A percentile compares a stretch with the other conserved stretches of the same genome.
Conservation (phyloP, 2,888 invertebrate species). For the Pemphredon lugubris region DNA sequence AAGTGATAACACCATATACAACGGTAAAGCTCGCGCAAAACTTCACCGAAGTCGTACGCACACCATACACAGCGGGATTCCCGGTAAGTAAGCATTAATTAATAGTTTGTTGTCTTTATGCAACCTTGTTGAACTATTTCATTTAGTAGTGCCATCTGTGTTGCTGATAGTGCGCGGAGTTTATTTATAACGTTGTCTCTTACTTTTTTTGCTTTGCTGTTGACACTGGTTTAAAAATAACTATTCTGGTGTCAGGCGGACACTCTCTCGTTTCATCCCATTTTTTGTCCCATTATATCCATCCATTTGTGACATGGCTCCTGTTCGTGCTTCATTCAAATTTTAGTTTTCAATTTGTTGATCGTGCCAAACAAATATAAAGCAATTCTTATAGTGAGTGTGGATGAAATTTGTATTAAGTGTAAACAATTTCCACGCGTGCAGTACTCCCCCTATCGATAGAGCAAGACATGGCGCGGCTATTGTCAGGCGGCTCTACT, state of each 20-base stretch:
- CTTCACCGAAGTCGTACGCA: slow-evolving; percentile 71
- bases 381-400: slow-evolving; percentile 43
- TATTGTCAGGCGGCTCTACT: slow-evolving; percentile 68
- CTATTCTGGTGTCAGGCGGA: slow-evolving; percentile 53
- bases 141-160: slow-evolving; percentile 60
- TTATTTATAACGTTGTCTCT: slow-evolving; percentile 70
- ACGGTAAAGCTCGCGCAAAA: slow-evolving; percentile 74
- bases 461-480: slow-evolving; percentile 79
- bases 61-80: slow-evolving; percentile 72
- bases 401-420: slow-evolving; percentile 62
- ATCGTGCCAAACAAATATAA: slow-evolving; percentile 11
- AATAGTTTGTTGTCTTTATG: not conserved
- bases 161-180: slow-evolving; percentile 59
- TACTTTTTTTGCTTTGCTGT: slow-evolving; percentile 68
- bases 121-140: slow-evolving; percentile 13
- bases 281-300: slow-evolving; percentile 20
- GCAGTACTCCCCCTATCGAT: slow-evolving; percentile 79
- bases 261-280: slow-evolving; percentile 51
- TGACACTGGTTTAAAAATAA: slow-evolving; percentile 73
- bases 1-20: slow-evolving; percentile 80
- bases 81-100: slow-evolving; percentile 68
- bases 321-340: slow-evolving; percentile 43
- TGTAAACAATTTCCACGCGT: slow-evolving; percentile 67
- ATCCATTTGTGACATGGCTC: slow-evolving; percentile 31
- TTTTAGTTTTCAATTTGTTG: slow-evolving; percentile 23